Percentiles rank a stretch among this genome's conserved stretches.
Evolutionary conservation across 2,113 vertebrate genomes (phyloP).

Genomic region (Calypte anna): DNA sequence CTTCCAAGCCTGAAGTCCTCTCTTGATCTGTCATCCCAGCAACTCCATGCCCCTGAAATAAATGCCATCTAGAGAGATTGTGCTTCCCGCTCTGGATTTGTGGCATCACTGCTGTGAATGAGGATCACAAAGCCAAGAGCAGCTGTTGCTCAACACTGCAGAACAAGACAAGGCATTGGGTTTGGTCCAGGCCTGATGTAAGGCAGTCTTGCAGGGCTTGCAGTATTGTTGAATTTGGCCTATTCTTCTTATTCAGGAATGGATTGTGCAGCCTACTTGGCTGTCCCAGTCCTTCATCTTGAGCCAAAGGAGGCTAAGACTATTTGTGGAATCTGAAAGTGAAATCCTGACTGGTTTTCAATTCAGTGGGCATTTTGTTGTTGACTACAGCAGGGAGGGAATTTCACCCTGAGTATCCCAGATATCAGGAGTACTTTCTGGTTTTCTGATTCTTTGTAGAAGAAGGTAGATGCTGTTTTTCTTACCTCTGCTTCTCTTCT

Average conservation of each 20-base stretch:
- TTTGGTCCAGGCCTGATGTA: conserved; percentile 59
- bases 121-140: conserved; percentile 9
- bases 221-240: conserved; percentile 63
- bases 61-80: not conserved
- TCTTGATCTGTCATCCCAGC: not conserved
- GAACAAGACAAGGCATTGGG: conserved; percentile 33
- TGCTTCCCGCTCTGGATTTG: not conserved
- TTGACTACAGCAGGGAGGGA: not conserved
- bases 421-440: conserved; percentile 18
- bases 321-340: conserved; percentile 59
- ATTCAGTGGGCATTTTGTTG: conserved; percentile 15
- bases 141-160: conserved; percentile 14
- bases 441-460: conserved; percentile 27
- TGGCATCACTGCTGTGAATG: not conserved
- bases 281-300: not conserved
- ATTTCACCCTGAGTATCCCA: not conserved
- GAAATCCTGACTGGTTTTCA: not conserved
- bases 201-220: conserved; percentile 34
- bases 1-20: not conserved
- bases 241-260: conserved; percentile 41
- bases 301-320: conserved; percentile 39
- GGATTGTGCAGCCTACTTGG: conserved; percentile 55
- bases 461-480: conserved; percentile 43
- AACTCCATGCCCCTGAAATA: not conserved
- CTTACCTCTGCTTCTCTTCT: not conserved